Conservation (phyloP, 2,113 vertebrate genomes). For the Anolis carolinensis region DNA sequence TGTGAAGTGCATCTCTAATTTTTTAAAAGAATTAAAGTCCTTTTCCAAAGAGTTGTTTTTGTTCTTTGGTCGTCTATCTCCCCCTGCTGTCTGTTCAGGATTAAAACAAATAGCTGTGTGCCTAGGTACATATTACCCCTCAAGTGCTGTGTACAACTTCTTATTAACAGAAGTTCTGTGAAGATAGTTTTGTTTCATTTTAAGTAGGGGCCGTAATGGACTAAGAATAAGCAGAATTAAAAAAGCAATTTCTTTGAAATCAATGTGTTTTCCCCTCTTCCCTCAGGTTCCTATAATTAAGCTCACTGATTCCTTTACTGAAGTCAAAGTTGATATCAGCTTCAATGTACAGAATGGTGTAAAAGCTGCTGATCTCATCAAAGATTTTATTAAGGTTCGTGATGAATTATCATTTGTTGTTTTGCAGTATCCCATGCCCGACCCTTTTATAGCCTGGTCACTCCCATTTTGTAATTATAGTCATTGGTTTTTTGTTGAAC, state of each 20-base stretch:
- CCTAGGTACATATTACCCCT: not conserved
- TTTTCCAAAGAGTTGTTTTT: not conserved
- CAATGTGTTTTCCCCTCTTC: slow-evolving; percentile 37
- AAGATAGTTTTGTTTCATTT: slow-evolving; percentile 10
- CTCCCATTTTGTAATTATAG: too few relatives aligned
- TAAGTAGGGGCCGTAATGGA: not conserved
- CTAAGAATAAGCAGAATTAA: not conserved
- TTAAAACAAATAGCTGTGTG: slow-evolving; percentile 5
- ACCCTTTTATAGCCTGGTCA: too few relatives aligned
- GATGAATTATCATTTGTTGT: too few relatives aligned
- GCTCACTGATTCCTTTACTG: slow-evolving; percentile 94
- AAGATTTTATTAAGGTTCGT: slow-evolving; percentile 96
- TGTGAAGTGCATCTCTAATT: not conserved
- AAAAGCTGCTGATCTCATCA: slow-evolving; percentile 95
- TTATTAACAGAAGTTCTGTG: not conserved
- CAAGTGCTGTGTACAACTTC: not conserved
- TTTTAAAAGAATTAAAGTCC: too few relatives aligned
- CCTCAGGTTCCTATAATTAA: slow-evolving; percentile 97
- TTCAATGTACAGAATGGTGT: slow-evolving; percentile 97
- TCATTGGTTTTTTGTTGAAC: too few relatives aligned
- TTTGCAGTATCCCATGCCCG: too few relatives aligned
- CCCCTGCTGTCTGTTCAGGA: slow-evolving; percentile 57
- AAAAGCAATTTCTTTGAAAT: not conserved
- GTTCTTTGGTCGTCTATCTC: slow-evolving; percentile 52
- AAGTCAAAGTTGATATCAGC: slow-evolving; percentile 99